Conservation (phyloP, 2,888 invertebrate genomes). For the Agrotis ipsilon region DNA sequence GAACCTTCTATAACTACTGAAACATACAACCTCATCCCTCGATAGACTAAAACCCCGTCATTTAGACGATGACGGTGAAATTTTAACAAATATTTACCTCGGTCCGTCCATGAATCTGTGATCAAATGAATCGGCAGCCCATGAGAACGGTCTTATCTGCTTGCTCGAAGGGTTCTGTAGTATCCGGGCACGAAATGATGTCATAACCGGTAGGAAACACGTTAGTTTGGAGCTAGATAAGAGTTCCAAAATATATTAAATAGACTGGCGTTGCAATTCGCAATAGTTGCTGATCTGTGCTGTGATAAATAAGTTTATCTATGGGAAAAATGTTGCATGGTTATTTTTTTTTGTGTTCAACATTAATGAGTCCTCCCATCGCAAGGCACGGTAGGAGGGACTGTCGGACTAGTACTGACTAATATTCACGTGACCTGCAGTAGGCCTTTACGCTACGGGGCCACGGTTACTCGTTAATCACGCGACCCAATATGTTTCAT, state of each 20-base stretch:
- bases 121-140: constrained; percentile 41
- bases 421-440: too few relatives aligned
- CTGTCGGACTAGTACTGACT: too few relatives aligned
- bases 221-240: constrained; percentile 39
- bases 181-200: constrained; percentile 46
- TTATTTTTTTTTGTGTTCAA: too few relatives aligned
- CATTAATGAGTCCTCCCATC: too few relatives aligned
- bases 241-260: constrained; percentile 9
- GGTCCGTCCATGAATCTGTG: constrained; percentile 18
- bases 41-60: constrained; percentile 25
- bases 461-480: too few relatives aligned
- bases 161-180: constrained; percentile 20
- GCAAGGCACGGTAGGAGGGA: too few relatives aligned
- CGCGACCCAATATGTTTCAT: too few relatives aligned
- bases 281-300: not conserved
- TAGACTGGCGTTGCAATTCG: constrained; percentile 13
- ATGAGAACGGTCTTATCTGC: constrained; percentile 43
- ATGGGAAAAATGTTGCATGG: not conserved
- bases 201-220: constrained; percentile 33
- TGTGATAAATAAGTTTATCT: not conserved
- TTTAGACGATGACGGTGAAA: constrained; percentile 9
- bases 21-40: constrained; percentile 2
- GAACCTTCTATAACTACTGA: constrained; percentile 17
- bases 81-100: constrained; percentile 53
- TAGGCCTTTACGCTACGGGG: too few relatives aligned